Base-by-base conservation (phyloP, 2,113 vertebrate genomes). In the Daubentonia madagascariensis region DNA sequence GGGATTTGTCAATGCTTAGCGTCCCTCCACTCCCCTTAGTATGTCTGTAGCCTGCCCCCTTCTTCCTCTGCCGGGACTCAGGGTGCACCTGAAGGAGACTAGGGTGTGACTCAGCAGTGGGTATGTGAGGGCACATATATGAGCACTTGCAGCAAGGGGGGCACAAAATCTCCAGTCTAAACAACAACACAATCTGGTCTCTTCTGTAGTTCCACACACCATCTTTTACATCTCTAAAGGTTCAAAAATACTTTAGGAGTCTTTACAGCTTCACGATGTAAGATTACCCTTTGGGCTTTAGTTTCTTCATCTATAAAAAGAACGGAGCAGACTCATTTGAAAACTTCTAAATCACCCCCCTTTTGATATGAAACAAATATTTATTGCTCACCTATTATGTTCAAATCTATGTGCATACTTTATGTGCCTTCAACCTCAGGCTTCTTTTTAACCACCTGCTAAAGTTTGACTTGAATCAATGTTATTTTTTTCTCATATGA, bases 241-340 rank as follows among this genome's bases (percentile, higher is more conserved):
- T 54, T 68, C 25, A 76, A 91, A 86, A 79, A 37, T 25, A 52
- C 35, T 52, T n/a, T 17, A 40, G 5, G n/a, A 23, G 23, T 40
- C 81, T 89, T 68, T 68, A 37, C 5, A 83, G 32, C 5, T 93
- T 52, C 54, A 32, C 63, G 45, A 91, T 70, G 37, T 92, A 20
- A 89, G 6, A 80, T 68, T 11, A 57, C 16, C 67, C 91, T 65
- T 45, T 63, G 68, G 25, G 37, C 4, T 9, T 85, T 50, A 61
- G 45, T 91, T 86, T 93, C 73, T 96, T 95, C 40, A 35, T 63
- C n/a, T 85, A 40, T 94, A 92, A 89, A 95, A 70, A 30, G 30
- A 67, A 52, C 83, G 1, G 11, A 3, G 35, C n/a, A 96, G 28
- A 85, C 8, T 91, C 61, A 84, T 68, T 43, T 72, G 54, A 89